These are phyloP conservation scores for Chromobotia macracanthus DNA, from an alignment of 2,797 vertebrate genomes.

Conservation along the genomic window DNA sequence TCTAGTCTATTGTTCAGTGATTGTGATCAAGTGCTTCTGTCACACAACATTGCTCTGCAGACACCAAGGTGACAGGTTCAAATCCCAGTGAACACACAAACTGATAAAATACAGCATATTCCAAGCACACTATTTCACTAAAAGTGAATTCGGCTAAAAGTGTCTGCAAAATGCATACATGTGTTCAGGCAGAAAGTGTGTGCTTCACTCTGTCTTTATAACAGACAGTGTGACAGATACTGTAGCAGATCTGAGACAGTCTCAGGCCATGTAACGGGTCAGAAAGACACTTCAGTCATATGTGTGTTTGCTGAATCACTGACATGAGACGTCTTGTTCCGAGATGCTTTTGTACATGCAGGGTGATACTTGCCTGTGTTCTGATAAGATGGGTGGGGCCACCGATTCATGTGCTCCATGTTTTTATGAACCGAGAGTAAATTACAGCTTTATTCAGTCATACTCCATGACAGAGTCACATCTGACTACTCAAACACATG, in stretches of 20 bases:
- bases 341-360: conserved; percentile 30
- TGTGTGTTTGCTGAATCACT: conserved; percentile 4
- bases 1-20: too few species aligned
- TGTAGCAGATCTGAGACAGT: neutral
- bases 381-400: conserved; percentile 40
- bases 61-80: neutral
- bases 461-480: conserved; percentile 20
- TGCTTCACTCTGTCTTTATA: neutral
- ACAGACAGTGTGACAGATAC: neutral
- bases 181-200: too few species aligned
- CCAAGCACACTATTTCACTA: too few species aligned
- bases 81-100: neutral
- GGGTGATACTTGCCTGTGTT: conserved; percentile 43
- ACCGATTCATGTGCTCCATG: conserved; percentile 28
- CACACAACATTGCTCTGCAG: neutral
- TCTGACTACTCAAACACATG: conserved; percentile 9
- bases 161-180: too few species aligned
- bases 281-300: neutral
- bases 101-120: too few species aligned
- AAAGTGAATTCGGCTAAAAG: too few species aligned
- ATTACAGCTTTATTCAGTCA: conserved; percentile 22
- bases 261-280: neutral
- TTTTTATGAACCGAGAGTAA: conserved; percentile 35
- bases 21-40: neutral
- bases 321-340: conserved; percentile 45